Conservation (phyloP, 2,797 vertebrate species). For the Intellagama lesueurii region DNA sequence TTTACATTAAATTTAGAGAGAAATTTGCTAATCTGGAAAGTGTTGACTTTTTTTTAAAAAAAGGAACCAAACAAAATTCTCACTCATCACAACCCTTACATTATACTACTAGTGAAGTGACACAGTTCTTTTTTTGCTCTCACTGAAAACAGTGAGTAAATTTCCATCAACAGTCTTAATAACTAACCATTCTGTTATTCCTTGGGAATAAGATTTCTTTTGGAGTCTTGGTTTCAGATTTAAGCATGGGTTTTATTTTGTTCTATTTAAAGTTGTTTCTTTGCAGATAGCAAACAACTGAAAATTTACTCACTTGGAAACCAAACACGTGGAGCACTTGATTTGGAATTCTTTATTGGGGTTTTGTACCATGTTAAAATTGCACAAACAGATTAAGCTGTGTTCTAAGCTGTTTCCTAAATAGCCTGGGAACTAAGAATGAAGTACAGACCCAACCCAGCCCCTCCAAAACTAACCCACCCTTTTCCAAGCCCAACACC, state of each 20-base stretch:
- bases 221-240: slow-evolving; percentile 49
- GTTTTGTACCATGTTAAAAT: slow-evolving; percentile 70
- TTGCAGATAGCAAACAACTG: slow-evolving; percentile 58
- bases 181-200: slow-evolving; percentile 63
- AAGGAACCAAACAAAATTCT: background rate
- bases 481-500: slow-evolving; percentile 79
- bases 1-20: background rate
- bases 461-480: slow-evolving; percentile 72
- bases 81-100: background rate
- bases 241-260: slow-evolving; percentile 34
- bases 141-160: slow-evolving; percentile 63
- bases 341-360: slow-evolving; percentile 73
- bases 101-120: slow-evolving; percentile 60
- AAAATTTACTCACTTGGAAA: slow-evolving; percentile 59
- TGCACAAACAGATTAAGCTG: slow-evolving; percentile 76
- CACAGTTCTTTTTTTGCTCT: slow-evolving; percentile 65
- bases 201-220: slow-evolving; percentile 54
- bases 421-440: slow-evolving; percentile 79
- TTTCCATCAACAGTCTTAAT: slow-evolving; percentile 65
- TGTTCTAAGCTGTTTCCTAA: slow-evolving; percentile 79
- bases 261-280: slow-evolving; percentile 31
- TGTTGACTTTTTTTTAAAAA: background rate
- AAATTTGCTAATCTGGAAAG: background rate
- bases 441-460: slow-evolving; percentile 73
- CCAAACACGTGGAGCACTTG: slow-evolving; percentile 61